These are phyloP conservation scores for Palythoa caribaeorum DNA, from an alignment of 92 coral and sea anemone genomes.

Conservation along the genomic window DNA sequence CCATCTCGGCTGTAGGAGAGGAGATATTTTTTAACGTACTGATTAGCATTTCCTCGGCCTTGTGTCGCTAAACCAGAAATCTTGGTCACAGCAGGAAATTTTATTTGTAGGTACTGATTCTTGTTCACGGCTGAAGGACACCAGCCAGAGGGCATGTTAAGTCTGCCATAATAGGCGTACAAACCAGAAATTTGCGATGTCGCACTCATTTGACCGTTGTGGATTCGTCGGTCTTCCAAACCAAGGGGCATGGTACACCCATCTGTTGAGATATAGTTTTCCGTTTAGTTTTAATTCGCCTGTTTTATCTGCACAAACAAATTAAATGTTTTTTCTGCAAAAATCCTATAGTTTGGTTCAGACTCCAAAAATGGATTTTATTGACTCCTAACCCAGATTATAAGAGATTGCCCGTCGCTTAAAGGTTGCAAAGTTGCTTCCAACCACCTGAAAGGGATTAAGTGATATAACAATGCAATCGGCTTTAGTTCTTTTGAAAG, in stretches of 20 bases:
- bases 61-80: conserved; percentile 88
- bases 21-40: conserved; percentile 79
- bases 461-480: too few relatives aligned
- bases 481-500: too few relatives aligned
- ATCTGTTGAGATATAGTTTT: conserved; percentile 38
- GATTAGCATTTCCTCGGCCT: conserved; percentile 81
- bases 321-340: background rate
- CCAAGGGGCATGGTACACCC: conserved; percentile 92
- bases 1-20: conserved; percentile 79
- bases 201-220: conserved; percentile 80
- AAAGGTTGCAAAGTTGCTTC: too few relatives aligned
- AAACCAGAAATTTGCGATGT: conserved; percentile 69
- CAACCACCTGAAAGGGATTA: too few relatives aligned
- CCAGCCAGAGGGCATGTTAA: conserved; percentile 81
- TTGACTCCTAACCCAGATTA: background rate
- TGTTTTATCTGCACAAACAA: background rate
- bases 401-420: too few relatives aligned
- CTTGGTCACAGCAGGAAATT: conserved; percentile 71
- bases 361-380: background rate
- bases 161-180: conserved; percentile 76
- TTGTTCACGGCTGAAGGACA: conserved; percentile 59
- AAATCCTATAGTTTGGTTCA: background rate
- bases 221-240: conserved; percentile 82
- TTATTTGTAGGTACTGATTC: conserved; percentile 77
- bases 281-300: background rate